Evolutionary conservation across 2,888 invertebrate species (phyloP).

Genomic region (Diadromus collaris): DNA sequence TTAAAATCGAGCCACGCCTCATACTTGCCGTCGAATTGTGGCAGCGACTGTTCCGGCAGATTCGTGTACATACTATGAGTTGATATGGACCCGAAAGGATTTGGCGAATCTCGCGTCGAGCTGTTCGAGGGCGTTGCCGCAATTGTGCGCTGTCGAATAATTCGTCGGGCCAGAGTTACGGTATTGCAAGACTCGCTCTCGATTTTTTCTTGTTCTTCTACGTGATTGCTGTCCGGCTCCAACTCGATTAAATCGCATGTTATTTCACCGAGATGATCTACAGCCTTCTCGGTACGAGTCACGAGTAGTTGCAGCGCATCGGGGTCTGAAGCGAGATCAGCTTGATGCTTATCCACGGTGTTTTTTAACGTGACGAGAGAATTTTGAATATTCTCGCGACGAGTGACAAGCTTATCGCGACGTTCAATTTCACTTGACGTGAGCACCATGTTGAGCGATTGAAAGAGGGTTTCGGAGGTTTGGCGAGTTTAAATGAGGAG

Average conservation of each 20-base stretch:
- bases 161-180: neutral
- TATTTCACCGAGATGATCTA: neutral
- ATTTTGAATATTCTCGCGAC: neutral
- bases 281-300: neutral
- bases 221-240: constrained; percentile 2
- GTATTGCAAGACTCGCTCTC: neutral
- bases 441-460: neutral
- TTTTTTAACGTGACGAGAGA: constrained; percentile 1
- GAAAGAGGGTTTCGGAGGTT: neutral
- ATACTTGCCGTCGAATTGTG: constrained; percentile 5
- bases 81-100: neutral
- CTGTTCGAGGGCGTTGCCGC: neutral
- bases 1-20: constrained; percentile 13
- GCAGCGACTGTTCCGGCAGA: constrained; percentile 6
- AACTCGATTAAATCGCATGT: constrained; percentile 8
- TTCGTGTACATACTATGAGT: neutral
- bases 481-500: neutral
- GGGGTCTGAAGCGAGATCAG: neutral
- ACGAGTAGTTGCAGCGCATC: neutral
- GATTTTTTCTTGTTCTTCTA: neutral
- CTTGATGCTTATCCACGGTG: neutral
- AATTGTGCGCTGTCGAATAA: neutral
- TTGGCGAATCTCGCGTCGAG: neutral
- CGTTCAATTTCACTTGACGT: neutral
- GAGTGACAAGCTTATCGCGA: neutral